Conservation (phyloP, 2,888 invertebrate genomes). For the Torymus texanus region DNA sequence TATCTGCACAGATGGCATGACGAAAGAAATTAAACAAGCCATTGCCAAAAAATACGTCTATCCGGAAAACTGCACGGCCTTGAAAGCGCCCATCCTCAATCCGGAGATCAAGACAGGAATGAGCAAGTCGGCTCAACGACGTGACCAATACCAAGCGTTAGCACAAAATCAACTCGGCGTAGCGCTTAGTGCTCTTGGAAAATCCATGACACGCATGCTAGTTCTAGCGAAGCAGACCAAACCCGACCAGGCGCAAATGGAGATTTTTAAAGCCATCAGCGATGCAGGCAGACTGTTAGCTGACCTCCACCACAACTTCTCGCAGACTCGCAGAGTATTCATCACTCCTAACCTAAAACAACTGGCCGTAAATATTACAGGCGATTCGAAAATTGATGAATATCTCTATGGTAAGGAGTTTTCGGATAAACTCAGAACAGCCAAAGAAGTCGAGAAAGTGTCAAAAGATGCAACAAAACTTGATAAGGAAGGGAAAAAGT, state of each 20-base stretch:
- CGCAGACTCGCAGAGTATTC: neutral
- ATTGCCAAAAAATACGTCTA: neutral
- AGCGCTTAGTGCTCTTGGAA: neutral
- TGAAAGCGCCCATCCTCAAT: neutral
- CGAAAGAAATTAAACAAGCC: too few species aligned
- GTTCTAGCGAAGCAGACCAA: neutral
- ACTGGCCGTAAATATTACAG: neutral
- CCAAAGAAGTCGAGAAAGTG: conserved; percentile 22
- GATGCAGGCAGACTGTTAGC: neutral
- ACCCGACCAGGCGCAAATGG: neutral
- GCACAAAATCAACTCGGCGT: neutral
- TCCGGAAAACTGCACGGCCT: neutral
- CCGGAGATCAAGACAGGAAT: neutral
- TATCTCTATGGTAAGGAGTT: conserved; percentile 22
- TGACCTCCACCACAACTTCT: neutral
- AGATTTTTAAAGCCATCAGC: neutral
- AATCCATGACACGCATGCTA: neutral
- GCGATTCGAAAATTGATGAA: conserved; percentile 11
- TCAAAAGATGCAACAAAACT: too few species aligned
- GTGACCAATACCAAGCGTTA: neutral
- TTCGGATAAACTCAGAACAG: conserved; percentile 9
- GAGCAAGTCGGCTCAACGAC: neutral
- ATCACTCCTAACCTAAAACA: neutral
- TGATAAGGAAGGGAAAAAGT: too few species aligned
- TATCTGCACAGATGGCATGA: too few species aligned